Conservation (phyloP, 2,797 vertebrate genomes). For the Acrossocheilus fasciatus region DNA sequence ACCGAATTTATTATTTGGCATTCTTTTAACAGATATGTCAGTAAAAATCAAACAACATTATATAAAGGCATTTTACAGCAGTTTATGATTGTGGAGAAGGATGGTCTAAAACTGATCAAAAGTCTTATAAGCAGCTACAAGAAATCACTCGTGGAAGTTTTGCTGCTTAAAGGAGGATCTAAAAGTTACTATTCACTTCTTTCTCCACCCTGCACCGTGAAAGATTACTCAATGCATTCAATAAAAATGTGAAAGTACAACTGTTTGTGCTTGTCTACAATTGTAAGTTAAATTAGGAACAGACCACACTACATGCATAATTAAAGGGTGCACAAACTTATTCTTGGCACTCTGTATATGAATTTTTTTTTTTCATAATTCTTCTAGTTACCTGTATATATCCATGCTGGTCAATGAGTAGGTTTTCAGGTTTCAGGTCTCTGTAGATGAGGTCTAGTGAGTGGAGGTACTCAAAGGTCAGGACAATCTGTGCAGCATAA, state of each 20-base stretch:
- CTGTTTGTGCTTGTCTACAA: background rate
- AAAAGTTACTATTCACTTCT: background rate
- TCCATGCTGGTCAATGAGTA: slow-evolving; percentile 98
- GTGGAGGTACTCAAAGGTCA: slow-evolving; percentile 99
- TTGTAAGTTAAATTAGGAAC: background rate
- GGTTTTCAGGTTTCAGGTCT: slow-evolving; percentile 99
- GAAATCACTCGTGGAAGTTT: background rate
- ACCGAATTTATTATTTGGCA: background rate
- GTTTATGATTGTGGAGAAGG: background rate
- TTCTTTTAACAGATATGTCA: background rate
- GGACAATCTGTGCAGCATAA: slow-evolving; percentile 99
- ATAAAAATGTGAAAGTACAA: background rate
- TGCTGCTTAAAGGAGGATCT: background rate
- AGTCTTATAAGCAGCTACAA: background rate
- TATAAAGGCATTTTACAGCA: background rate
- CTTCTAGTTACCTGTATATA: slow-evolving; percentile 91
- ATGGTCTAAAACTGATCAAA: background rate
- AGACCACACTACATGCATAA: background rate
- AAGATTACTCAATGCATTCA: background rate
- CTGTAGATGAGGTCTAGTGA: slow-evolving; percentile 99
- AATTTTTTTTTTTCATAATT: background rate
- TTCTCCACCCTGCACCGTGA: background rate
- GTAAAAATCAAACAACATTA: too few species aligned
- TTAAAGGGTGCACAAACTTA: too few species aligned
- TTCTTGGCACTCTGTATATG: too few species aligned